These are phyloP conservation scores for Camponotus pennsylvanicus DNA, from an alignment of 1,140 invertebrate genomes.

Conservation along the genomic window DNA sequence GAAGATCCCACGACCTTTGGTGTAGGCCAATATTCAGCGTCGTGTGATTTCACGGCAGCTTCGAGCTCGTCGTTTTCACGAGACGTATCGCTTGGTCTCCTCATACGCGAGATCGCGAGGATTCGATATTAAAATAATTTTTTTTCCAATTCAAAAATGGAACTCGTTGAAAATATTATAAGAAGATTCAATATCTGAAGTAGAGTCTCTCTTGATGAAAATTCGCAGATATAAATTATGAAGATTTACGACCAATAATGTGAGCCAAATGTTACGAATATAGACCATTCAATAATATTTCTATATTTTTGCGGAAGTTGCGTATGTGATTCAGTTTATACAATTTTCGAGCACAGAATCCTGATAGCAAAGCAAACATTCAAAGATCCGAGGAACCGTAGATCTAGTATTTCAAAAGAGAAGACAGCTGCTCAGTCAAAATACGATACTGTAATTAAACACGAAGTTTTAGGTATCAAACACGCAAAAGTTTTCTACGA, in stretches of 20 bases:
- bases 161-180: neutral
- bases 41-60: constrained; percentile 47
- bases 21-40: constrained; percentile 34
- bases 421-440: neutral
- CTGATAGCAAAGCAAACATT: neutral
- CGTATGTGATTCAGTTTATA: neutral
- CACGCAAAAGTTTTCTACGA: neutral
- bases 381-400: neutral
- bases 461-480: neutral
- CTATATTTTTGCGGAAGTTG: neutral
- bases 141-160: neutral
- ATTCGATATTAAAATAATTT: neutral
- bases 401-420: neutral
- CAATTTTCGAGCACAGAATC: neutral
- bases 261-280: neutral
- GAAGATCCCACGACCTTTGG: neutral
- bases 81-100: neutral
- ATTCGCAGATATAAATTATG: neutral
- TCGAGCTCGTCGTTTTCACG: constrained; percentile 25
- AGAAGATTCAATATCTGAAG: neutral
- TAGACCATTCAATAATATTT: neutral
- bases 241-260: neutral
- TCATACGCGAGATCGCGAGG: neutral
- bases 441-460: neutral
- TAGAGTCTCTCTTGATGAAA: neutral